Percentiles rank a stretch among this genome's conserved stretches.
Evolutionary conservation across 53 echinoderm and acorn worm species (phyloP).

Genomic region (Luidia sarsii): DNA sequence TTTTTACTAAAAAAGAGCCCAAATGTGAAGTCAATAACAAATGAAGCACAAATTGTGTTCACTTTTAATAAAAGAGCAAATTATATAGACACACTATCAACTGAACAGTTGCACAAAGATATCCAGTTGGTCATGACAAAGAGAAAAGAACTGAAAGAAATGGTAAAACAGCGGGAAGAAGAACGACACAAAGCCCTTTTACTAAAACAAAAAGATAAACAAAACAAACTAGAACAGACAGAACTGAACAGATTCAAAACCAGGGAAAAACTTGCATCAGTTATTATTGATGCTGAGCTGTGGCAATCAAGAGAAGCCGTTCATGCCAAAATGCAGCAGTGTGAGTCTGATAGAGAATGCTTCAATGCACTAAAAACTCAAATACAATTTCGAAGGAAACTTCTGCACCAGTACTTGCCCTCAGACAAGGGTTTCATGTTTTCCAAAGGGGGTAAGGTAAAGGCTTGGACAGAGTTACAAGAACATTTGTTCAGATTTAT

Average conservation of each 20-base stretch:
- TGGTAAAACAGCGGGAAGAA: constrained; percentile 14
- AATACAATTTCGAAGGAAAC: constrained; percentile 36
- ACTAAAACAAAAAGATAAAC: constrained; percentile 32
- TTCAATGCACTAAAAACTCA: constrained; percentile 51
- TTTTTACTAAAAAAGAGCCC: constrained; percentile 29
- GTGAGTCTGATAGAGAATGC: constrained; percentile 26
- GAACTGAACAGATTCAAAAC: not conserved
- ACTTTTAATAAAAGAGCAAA: constrained; percentile 22
- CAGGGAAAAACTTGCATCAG: constrained; percentile 34
- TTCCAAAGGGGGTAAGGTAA: constrained; percentile 23
- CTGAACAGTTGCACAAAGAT: not conserved
- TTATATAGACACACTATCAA: not conserved
- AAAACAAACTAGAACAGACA: constrained; percentile 5
- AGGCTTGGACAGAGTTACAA: constrained; percentile 1
- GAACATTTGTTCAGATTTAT: constrained; percentile 50
- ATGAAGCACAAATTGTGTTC: constrained; percentile 54
- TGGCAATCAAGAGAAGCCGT: constrained; percentile 43
- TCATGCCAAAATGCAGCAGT: constrained; percentile 16
- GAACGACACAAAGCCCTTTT: constrained; percentile 7
- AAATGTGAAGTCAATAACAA: constrained; percentile 31
- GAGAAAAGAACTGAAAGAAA: not conserved
- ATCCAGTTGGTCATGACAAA: not conserved
- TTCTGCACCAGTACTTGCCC: constrained; percentile 15
- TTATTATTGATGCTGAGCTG: constrained; percentile 58
- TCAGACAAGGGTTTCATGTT: constrained; percentile 40